A percentile compares a stretch with the other conserved stretches of the same genome.
These are phyloP conservation scores for Zoanthus solanderi DNA, from an alignment of 92 coral and sea anemone species.

Conservation along the genomic window DNA sequence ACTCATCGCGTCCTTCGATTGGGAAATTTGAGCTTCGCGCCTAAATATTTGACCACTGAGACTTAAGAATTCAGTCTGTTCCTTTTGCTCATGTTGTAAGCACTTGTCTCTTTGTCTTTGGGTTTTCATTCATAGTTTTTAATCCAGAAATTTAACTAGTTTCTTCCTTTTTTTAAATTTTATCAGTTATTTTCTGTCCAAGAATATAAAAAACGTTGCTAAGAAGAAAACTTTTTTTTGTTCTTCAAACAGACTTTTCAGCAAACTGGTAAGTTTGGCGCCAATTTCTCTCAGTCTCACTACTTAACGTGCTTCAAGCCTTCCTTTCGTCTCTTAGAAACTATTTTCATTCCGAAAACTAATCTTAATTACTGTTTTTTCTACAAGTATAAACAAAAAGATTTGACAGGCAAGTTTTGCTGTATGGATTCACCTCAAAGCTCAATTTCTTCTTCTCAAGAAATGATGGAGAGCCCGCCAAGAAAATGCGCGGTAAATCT, in stretches of 20 bases:
- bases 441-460: conserved; percentile 36
- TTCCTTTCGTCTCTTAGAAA: conserved; percentile 38
- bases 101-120: conserved; percentile 29
- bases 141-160: background rate
- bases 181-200: background rate
- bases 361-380: background rate
- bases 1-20: conserved; percentile 28
- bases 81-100: conserved; percentile 8
- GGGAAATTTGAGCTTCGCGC: conserved; percentile 70
- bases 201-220: background rate
- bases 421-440: conserved; percentile 24
- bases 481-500: conserved; percentile 57
- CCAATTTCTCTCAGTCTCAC: background rate
- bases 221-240: background rate
- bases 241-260: conserved; percentile 11
- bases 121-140: conserved; percentile 1
- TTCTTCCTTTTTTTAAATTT: background rate
- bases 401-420: background rate
- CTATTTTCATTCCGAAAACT: background rate
- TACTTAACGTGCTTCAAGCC: conserved; percentile 9
- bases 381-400: background rate
- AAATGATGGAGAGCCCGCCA: conserved; percentile 66
- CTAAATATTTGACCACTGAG: conserved; percentile 42
- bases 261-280: conserved; percentile 40
- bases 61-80: conserved; percentile 12